Base-by-base conservation (phyloP, 2,888 invertebrate genomes). In the Apamea crenata region DNA sequence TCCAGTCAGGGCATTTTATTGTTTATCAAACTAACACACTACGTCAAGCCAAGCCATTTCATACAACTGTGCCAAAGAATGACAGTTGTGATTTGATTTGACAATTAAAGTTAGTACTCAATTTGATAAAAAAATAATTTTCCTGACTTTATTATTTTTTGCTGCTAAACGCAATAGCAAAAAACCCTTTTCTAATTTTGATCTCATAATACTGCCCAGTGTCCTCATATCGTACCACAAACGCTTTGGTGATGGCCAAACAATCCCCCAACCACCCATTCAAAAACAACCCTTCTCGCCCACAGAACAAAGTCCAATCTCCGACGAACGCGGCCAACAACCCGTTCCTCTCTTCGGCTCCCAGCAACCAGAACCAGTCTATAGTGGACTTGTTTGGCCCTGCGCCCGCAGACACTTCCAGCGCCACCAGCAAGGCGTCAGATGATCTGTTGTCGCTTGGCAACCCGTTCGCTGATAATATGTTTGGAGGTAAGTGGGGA, bases 381-480 rank as follows among this genome's bases (percentile, higher is more conserved):
- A 98, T 99, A 90, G 98, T 98, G 81, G 99, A 99, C 96, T 96
- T 99, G 88, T 98, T 99, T 93, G 98, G 98, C 53, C 97, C 98
- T 1, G 96, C 97, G 10, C 96, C 97, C 0, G 93, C 95, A 1
- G 96, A 97, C 77, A 90, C 92, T 8, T 89, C 92, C 25, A 91
- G 93, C n/a, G 89, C 91, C 6, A 86, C 92, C 2, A 94, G 95
- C 83, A 98, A 98, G 95, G 98, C 99, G 12, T 59, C 40, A 99
- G 99, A 99, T 92, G 99, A 99, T 96, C 97, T 99, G 87, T 97
- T 99, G 77, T 98, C 99, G 91, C 97, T 99, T 87, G 98, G 98
- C 68, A 99, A 99, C 97, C 99, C 99, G 18, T 99, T 99, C 94
- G 98, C 99, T 61, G 98, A 99, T 92, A 98, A 99, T 92, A 98